Conservation (phyloP, 2,113 vertebrate species). For the Strix aluco region DNA sequence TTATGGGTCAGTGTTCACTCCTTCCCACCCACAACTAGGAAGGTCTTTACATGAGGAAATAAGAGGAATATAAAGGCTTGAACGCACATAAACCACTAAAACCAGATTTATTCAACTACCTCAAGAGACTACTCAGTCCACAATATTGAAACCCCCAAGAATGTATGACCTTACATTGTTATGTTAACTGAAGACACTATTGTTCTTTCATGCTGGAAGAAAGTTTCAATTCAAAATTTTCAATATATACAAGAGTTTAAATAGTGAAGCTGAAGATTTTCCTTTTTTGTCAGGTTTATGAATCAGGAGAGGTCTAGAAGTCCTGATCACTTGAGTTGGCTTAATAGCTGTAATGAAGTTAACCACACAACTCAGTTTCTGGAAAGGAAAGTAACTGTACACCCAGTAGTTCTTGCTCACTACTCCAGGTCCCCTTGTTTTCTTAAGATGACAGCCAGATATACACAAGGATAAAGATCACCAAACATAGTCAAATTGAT, state of each 20-base stretch:
- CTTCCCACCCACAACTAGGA: not conserved
- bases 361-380: not conserved
- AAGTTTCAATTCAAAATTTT: not conserved
- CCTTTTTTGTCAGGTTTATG: not conserved
- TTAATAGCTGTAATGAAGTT: not conserved
- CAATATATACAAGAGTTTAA: not conserved
- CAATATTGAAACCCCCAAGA: not conserved
- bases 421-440: no score
- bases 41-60: not conserved
- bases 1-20: rapidly evolving
- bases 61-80: no score
- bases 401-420: no score
- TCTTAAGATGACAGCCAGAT: no score
- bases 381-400: no score
- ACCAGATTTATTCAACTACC: not conserved
- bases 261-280: not conserved
- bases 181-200: not conserved
- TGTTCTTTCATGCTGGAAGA: not conserved
- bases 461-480: no score
- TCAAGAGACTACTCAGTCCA: not conserved
- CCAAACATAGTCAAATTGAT: no score
- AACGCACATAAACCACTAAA: not conserved
- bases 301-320: not conserved
- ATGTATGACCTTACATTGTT: not conserved
- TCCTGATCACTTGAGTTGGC: not conserved